A percentile compares a stretch with the other conserved stretches of the same genome.
Conservation (phyloP, 2,113 vertebrate genomes). For the Propithecus coquereli region DNA sequence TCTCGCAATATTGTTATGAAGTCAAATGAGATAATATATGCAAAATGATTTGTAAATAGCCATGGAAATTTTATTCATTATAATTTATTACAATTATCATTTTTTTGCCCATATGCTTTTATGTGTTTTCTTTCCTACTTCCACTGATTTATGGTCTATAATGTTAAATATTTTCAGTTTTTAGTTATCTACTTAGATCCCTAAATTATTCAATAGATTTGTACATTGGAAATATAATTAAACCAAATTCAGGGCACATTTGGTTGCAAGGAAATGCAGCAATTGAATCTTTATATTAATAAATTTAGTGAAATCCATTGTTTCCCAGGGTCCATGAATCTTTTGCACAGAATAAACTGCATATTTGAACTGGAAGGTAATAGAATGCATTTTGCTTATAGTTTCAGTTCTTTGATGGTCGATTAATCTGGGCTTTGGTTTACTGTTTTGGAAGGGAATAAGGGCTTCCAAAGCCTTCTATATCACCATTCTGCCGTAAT, state of each 20-base stretch:
- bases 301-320: not conserved
- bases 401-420: not conserved
- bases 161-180: constrained; percentile 30
- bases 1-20: not conserved
- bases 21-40: not conserved
- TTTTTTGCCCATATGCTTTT: not conserved
- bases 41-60: not conserved
- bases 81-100: not conserved
- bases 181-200: not conserved
- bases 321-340: not conserved
- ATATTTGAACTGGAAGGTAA: not conserved
- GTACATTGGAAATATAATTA: not conserved
- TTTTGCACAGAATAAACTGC: not conserved
- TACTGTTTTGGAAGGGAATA: not conserved
- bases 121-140: not conserved
- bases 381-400: not conserved
- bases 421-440: not conserved
- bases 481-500: not conserved
- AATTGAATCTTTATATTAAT: not conserved
- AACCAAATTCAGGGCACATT: not conserved
- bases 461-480: not conserved
- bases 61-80: not conserved
- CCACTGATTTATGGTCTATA: not conserved
- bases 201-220: not conserved
- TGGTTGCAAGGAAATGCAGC: constrained; percentile 14